Percentiles rank a stretch among this genome's conserved stretches.
Evolutionary conservation across 2,113 vertebrate species (phyloP).

Genomic region (Arenaria interpres): DNA sequence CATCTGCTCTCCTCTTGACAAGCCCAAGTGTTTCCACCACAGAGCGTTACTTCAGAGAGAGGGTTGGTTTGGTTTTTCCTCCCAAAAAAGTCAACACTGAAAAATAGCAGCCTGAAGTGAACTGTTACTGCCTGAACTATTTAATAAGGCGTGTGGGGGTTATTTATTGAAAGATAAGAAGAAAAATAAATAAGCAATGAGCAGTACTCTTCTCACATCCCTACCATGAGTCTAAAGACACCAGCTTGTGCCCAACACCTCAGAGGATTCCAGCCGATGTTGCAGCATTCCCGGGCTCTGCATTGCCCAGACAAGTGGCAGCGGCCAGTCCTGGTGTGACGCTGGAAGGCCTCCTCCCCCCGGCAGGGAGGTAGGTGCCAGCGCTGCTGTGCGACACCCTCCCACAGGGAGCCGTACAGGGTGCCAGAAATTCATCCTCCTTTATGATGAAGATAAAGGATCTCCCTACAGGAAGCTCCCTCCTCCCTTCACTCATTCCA

Average conservation of each 20-base stretch:
- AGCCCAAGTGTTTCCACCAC: not conserved
- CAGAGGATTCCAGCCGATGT: not conserved
- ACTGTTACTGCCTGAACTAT: too few relatives aligned
- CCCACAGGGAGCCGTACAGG: rapidly evolving
- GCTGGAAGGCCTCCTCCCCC: not conserved
- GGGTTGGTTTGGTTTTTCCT: too few relatives aligned
- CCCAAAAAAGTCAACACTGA: too few relatives aligned
- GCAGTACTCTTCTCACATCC: not conserved
- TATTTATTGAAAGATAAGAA: not conserved
- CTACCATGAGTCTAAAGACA: not conserved
- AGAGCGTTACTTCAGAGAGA: not conserved
- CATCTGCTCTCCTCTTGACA: not conserved
- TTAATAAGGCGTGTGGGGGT: too few relatives aligned
- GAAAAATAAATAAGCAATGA: not conserved
- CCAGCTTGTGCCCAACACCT: too few relatives aligned
- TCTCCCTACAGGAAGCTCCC: not conserved
- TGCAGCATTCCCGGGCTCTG: not conserved
- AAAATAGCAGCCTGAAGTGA: too few relatives aligned
- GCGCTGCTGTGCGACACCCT: rapidly evolving
- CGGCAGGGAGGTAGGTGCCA: not conserved
- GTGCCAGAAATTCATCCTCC: not conserved
- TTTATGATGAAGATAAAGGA: not conserved
- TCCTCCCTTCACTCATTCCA: not conserved
- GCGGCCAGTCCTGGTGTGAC: rapidly evolving
- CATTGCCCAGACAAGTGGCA: too few relatives aligned